These are phyloP conservation scores for Catharus fuscescens DNA, from an alignment of 2,113 vertebrate genomes.

Conservation along the genomic window DNA sequence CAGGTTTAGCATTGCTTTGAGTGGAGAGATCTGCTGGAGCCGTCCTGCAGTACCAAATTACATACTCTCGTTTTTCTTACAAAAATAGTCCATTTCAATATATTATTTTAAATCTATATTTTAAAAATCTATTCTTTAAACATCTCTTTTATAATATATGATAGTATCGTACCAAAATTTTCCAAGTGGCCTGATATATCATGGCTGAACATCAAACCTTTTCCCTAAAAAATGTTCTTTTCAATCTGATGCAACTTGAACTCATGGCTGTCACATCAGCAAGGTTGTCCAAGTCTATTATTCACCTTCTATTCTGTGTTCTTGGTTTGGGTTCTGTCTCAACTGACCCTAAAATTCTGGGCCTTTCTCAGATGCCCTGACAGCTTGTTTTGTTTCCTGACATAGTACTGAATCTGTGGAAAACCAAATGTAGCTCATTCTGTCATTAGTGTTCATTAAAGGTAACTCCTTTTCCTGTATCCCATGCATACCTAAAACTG, in stretches of 20 bases:
- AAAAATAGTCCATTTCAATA: not conserved
- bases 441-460: not conserved
- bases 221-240: not conserved
- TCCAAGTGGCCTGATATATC: not conserved
- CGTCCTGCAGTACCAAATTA: not conserved
- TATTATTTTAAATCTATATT: not conserved
- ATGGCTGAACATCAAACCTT: not conserved
- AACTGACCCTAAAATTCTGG: not conserved
- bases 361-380: not conserved
- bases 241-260: not conserved
- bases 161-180: not conserved
- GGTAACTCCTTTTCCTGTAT: not conserved
- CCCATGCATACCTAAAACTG: not conserved
- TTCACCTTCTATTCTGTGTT: not conserved
- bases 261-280: not conserved
- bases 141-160: not conserved
- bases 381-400: not conserved
- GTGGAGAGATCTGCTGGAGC: not conserved
- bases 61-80: not conserved
- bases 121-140: not conserved
- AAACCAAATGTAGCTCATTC: not conserved
- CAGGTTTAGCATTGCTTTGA: not conserved
- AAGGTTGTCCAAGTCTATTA: not conserved
- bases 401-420: not conserved
- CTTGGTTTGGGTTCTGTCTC: not conserved